Percentiles rank a stretch among this genome's conserved stretches.
Evolutionary conservation across 2,888 invertebrate species (phyloP).

Genomic region (Scaptomyza tumidula): DNA sequence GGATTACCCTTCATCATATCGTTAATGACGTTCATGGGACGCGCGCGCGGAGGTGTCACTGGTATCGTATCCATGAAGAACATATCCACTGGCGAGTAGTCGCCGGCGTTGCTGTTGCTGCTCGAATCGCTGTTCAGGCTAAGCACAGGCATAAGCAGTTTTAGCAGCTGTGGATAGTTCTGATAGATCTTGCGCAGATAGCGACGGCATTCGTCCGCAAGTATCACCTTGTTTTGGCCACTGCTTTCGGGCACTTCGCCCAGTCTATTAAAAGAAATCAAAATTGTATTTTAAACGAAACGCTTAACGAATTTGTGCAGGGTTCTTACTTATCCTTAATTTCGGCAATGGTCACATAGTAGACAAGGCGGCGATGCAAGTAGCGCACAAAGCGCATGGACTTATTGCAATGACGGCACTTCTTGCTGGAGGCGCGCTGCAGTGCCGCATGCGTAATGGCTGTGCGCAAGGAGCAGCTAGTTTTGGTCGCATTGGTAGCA

Average conservation of each 20-base stretch:
- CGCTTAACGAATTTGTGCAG: background rate
- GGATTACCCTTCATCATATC: conserved; percentile 90
- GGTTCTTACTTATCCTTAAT: conserved; percentile 70
- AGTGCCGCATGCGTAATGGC: conserved; percentile 79
- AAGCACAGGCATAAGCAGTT: conserved; percentile 88
- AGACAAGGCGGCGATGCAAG: conserved; percentile 79
- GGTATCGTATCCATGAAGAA: conserved; percentile 94
- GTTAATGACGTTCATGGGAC: conserved; percentile 87
- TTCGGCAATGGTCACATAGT: conserved; percentile 77
- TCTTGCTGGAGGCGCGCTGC: conserved; percentile 67
- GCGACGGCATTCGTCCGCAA: conserved; percentile 88
- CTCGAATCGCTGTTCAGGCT: conserved; percentile 78
- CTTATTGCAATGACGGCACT: conserved; percentile 81
- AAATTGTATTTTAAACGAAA: background rate
- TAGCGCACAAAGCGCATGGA: conserved; percentile 76
- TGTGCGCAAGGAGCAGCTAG: conserved; percentile 78
- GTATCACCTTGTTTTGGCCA: conserved; percentile 85
- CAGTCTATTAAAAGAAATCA: conserved; percentile 29
- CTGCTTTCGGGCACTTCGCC: conserved; percentile 50
- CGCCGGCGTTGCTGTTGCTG: conserved; percentile 81
- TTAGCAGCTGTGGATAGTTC: conserved; percentile 89
- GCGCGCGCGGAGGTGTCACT: conserved; percentile 93
- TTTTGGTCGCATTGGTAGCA: conserved; percentile 75
- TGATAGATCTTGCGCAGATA: conserved; percentile 89
- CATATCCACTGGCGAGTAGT: conserved; percentile 89